These are phyloP conservation scores for Aplysina aerophoba DNA, from an alignment of 37 sponge, comb jelly and placozoan species.

Conservation along the genomic window DNA sequence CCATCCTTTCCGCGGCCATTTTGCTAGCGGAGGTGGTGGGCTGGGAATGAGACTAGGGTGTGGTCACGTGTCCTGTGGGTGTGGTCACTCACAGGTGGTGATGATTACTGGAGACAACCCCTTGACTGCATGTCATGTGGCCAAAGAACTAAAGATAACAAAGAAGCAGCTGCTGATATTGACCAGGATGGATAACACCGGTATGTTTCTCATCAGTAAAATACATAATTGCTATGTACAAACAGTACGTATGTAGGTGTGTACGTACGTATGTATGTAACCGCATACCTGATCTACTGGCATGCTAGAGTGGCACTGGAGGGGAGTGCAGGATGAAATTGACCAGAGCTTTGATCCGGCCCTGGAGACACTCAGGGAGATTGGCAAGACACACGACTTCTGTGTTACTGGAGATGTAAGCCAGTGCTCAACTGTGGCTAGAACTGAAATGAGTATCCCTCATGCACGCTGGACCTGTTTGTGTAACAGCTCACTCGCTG, in stretches of 20 bases:
- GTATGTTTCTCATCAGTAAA: background rate
- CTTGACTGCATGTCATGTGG: conserved; percentile 96
- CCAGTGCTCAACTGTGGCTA: no score
- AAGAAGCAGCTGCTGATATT: conserved; percentile 58
- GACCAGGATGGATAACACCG: conserved; percentile 25
- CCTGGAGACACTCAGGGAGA: conserved; percentile 3
- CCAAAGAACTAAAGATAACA: conserved; percentile 86
- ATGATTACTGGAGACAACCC: conserved; percentile 99
- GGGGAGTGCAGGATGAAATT: conserved; percentile 56
- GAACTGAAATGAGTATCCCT: no score
- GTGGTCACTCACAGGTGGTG: conserved; percentile 58
- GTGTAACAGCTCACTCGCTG: no score
- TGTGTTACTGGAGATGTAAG: conserved; percentile 97
- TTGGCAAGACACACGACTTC: conserved; percentile 68
- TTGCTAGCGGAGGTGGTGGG: no score
- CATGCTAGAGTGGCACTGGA: conserved; percentile 70
- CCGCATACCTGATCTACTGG: background rate
- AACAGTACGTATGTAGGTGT: background rate
- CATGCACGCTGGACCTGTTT: background rate
- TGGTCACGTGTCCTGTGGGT: no score
- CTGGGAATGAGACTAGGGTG: no score
- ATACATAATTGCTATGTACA: background rate
- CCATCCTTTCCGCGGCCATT: no score
- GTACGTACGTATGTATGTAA: background rate
- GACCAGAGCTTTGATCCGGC: conserved; percentile 34